Conservation (phyloP, 2,888 invertebrate genomes). For the Choreutis nemorana region DNA sequence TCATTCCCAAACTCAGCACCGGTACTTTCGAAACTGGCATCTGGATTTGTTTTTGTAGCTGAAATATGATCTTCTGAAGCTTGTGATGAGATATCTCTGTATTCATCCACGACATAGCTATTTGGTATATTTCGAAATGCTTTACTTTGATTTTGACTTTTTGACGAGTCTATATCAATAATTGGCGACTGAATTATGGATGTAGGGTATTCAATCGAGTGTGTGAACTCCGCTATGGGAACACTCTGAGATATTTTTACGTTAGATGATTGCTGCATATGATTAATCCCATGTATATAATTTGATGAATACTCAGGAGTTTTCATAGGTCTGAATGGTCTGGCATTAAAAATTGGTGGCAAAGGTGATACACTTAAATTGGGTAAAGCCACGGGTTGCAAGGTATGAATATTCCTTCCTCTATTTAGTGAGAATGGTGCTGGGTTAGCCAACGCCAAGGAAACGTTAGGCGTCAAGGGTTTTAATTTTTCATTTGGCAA, state of each 20-base stretch:
- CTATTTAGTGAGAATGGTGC: conserved; percentile 50
- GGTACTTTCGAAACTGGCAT: conserved; percentile 52
- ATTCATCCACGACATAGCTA: conserved; percentile 37
- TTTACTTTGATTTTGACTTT: conserved; percentile 37
- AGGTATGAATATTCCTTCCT: conserved; percentile 55
- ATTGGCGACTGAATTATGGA: conserved; percentile 74
- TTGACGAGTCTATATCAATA: conserved; percentile 63
- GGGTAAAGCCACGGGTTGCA: conserved; percentile 70
- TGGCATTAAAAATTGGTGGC: conserved; percentile 70
- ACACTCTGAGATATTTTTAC: conserved; percentile 71
- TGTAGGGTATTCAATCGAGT: conserved; percentile 76
- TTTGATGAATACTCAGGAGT: conserved; percentile 24
- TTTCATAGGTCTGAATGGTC: conserved; percentile 55
- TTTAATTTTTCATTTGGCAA: conserved; percentile 26
- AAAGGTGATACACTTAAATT: conserved; percentile 69
- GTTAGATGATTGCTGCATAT: conserved; percentile 31
- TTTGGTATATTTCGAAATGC: conserved; percentile 47
- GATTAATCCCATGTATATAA: conserved; percentile 34
- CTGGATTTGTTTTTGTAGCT: conserved; percentile 42
- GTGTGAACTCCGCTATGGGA: conserved; percentile 72
- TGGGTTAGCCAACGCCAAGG: conserved; percentile 46
- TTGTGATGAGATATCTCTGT: conserved; percentile 61
- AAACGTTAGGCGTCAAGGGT: conserved; percentile 25
- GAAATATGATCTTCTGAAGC: conserved; percentile 54
- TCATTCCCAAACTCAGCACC: conserved; percentile 41